Evolutionary conservation across 2,888 invertebrate species (phyloP).

Genomic region (Tortrix viridana): DNA sequence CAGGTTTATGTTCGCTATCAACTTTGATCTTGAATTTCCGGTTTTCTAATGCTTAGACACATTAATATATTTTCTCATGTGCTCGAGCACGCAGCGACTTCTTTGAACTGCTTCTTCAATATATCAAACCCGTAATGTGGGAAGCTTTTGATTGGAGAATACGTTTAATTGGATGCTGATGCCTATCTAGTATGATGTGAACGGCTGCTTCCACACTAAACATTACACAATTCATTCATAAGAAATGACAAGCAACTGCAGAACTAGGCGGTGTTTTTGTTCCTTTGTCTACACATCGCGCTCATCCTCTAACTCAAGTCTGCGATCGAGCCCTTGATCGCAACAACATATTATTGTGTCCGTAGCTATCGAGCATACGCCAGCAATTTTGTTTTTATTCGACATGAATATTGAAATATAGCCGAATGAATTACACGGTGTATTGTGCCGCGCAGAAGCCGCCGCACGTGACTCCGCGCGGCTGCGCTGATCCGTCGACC

Average conservation of each 20-base stretch:
- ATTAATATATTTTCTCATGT: slow-evolving; percentile 21
- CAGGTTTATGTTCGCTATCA: slow-evolving; percentile 42
- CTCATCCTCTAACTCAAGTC: not conserved
- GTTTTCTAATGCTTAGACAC: slow-evolving; percentile 45
- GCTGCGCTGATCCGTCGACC: slow-evolving; percentile 31
- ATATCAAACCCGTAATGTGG: slow-evolving; percentile 20
- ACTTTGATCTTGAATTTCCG: slow-evolving; percentile 47
- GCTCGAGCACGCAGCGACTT: slow-evolving; percentile 12
- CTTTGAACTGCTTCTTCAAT: slow-evolving; percentile 12
- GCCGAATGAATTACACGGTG: slow-evolving; percentile 35
- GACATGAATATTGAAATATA: slow-evolving; percentile 23
- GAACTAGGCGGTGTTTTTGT: not conserved
- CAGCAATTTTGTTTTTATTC: slow-evolving; percentile 24
- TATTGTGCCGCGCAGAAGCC: slow-evolving; percentile 29
- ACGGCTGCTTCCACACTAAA: not conserved
- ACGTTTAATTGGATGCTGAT: slow-evolving; percentile 11
- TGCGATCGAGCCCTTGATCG: slow-evolving; percentile 14
- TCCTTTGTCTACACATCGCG: not conserved
- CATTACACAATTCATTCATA: not conserved
- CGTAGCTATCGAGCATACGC: slow-evolving; percentile 11
- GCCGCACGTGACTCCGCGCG: slow-evolving; percentile 33
- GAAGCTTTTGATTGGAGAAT: slow-evolving; percentile 28
- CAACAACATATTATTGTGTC: slow-evolving; percentile 7
- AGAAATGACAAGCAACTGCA: not conserved
- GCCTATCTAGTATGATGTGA: not conserved